A percentile compares a stretch with the other conserved stretches of the same genome.
Evolutionary conservation across 2,797 vertebrate genomes (phyloP).

Genomic region (Pterois miles): DNA sequence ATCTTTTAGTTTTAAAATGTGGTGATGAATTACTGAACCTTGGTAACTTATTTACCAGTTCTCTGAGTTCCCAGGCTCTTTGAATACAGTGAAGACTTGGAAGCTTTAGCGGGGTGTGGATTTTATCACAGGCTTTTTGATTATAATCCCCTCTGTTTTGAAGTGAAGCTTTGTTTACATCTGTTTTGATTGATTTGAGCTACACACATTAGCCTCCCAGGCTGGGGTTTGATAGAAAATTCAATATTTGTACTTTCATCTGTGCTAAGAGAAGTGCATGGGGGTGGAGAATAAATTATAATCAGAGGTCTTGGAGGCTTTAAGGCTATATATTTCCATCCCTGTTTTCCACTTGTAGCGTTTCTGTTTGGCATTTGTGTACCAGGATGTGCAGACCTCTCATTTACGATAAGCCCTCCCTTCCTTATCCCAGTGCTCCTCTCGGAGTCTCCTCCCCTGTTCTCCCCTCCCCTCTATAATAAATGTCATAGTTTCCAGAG

Average conservation of each 20-base stretch:
- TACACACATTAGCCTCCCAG: neutral
- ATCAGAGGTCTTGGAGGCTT: constrained; percentile 15
- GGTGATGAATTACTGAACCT: constrained; percentile 71
- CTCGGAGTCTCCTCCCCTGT: constrained; percentile 57
- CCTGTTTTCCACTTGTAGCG: constrained; percentile 45
- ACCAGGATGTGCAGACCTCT: constrained; percentile 65
- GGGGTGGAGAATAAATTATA: neutral
- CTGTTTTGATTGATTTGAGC: constrained; percentile 45
- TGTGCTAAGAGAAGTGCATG: neutral
- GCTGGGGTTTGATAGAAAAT: constrained; percentile 46
- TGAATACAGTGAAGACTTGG: constrained; percentile 39
- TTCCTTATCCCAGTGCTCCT: constrained; percentile 56
- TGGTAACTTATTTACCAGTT: constrained; percentile 77
- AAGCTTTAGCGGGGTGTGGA: neutral
- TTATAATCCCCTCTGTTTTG: constrained; percentile 37
- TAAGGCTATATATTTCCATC: constrained; percentile 33
- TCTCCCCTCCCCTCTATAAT: constrained; percentile 64
- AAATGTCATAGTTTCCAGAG: constrained; percentile 86
- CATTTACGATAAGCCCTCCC: constrained; percentile 69
- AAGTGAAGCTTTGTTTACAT: constrained; percentile 48
- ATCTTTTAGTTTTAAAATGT: constrained; percentile 71
- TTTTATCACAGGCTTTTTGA: constrained; percentile 52
- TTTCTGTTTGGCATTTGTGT: constrained; percentile 38
- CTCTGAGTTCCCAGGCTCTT: constrained; percentile 30
- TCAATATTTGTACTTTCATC: constrained; percentile 52